These are phyloP conservation scores for Lota lota DNA, from an alignment of 2,113 vertebrate species.

Conservation along the genomic window DNA sequence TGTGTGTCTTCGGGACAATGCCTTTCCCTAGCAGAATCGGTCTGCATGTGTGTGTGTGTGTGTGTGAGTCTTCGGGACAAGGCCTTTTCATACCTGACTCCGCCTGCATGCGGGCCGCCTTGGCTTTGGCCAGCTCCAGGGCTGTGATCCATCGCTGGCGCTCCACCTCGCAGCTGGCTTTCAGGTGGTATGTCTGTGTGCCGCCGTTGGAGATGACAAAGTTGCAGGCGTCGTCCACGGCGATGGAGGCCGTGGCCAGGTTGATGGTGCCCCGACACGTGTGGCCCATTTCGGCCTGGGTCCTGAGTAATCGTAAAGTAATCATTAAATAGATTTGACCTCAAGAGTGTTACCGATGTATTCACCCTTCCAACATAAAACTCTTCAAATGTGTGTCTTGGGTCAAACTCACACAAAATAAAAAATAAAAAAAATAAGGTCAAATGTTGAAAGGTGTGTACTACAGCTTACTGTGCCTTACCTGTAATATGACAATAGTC, in stretches of 20 bases:
- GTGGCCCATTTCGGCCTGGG: conserved; percentile 95
- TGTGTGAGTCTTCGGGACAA: no score
- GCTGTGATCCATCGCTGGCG: conserved; percentile 95
- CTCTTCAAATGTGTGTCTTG: no score
- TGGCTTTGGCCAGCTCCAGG: conserved; percentile 92
- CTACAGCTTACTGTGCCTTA: conserved; percentile 17
- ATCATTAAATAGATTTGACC: neutral
- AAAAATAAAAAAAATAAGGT: neutral
- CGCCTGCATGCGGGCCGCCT: conserved; percentile 90
- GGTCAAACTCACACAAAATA: neutral
- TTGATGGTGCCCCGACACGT: conserved; percentile 96
- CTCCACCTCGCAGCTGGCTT: conserved; percentile 93
- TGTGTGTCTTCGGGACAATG: no score
- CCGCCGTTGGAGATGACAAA: conserved; percentile 95
- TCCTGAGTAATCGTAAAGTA: conserved; percentile 62
- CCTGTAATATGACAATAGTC: conserved; percentile 90
- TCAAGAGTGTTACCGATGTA: neutral
- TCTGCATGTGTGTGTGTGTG: no score
- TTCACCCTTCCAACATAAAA: neutral
- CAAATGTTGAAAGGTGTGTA: no score
- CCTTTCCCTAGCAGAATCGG: no score
- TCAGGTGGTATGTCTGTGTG: conserved; percentile 93
- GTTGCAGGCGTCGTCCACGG: conserved; percentile 93
- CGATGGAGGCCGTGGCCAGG: conserved; percentile 91
- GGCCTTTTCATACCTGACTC: conserved; percentile 81